Base-by-base conservation (phyloP, 2,888 invertebrate genomes). In the Rhopalosiphum nymphaeae region DNA sequence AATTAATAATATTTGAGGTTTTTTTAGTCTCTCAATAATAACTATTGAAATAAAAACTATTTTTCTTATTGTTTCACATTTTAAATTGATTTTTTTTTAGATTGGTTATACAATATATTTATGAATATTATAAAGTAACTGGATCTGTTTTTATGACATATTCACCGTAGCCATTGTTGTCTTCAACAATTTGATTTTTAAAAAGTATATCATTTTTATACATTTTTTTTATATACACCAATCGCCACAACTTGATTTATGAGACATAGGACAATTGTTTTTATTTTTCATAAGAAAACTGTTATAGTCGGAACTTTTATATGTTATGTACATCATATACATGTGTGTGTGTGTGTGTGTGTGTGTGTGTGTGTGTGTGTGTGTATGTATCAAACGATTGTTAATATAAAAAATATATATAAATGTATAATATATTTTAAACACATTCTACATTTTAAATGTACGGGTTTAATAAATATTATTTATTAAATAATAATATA, bases 71-170 rank as follows among this genome's bases (percentile, higher is more conserved):
- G 36, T 78, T 78, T 78, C 78, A 21, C 36, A 78, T 78, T 78
- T 78, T 78, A 36, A 78, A 78, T 78, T 78, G 36, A 21, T 36
- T 78, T 78, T 78, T 78, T 78, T 78, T 36, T 36, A 78, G 9
- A 78, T 78, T 78, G 78, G 36, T 78, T 78, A 7, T 36, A 21
- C 36, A 78, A 78, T 78, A 78, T 78, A 36, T 78, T 78, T 78
- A 78, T 78, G 78, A 78, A 78, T 78, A 78, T 57, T 57, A 84
- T 86, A 86, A 86, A 86, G 16, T 86, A 86, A 86, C 86, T 86
- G 86, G 46, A 86, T 86, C 44, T 46, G 46, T 44, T 78, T 86
- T 46, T 86, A 46, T 46, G 86, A 86, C 46, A 46, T 44, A 36
- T 78, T 46, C 46, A 46, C 46, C 86, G 86, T 29, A 46, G n/a